Evolutionary conservation across 2,888 invertebrate genomes (phyloP).

Genomic region (Cerceris ruficornis): DNA sequence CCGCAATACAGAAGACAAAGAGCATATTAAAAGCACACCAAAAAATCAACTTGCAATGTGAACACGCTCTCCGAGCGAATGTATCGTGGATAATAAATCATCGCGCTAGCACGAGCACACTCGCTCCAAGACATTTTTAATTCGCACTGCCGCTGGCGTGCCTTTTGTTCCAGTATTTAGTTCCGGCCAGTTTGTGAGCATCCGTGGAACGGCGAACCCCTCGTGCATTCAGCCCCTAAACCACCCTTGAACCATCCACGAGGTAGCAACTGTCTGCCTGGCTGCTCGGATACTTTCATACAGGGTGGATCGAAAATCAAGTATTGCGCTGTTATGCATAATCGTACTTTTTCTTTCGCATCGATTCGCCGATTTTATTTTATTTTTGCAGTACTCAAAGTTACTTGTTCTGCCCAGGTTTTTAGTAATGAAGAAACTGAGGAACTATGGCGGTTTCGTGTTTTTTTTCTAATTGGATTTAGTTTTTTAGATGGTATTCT

Average conservation of each 20-base stretch:
- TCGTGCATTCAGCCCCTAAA: constrained; percentile 65
- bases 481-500: too few species aligned
- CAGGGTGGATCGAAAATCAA: constrained; percentile 41
- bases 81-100: constrained; percentile 44
- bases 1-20: too few species aligned
- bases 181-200: constrained; percentile 73
- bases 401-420: too few species aligned
- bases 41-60: not conserved
- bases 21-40: not conserved
- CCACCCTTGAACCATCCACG: constrained; percentile 57
- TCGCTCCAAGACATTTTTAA: constrained; percentile 69
- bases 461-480: too few species aligned
- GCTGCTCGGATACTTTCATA: constrained; percentile 27
- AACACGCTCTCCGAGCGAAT: constrained; percentile 8
- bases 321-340: constrained; percentile 7
- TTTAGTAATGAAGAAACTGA: too few species aligned
- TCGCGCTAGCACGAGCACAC: constrained; percentile 20
- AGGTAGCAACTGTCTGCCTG: constrained; percentile 51
- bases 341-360: not conserved
- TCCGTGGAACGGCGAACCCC: constrained; percentile 65
- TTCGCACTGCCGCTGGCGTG: constrained; percentile 57
- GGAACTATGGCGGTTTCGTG: too few species aligned
- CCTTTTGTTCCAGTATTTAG: constrained; percentile 70
- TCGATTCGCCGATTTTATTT: not conserved
- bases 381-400: not conserved